Conservation (phyloP, 1,140 invertebrate genomes). For the Pseudomyrmex flavicornis region DNA sequence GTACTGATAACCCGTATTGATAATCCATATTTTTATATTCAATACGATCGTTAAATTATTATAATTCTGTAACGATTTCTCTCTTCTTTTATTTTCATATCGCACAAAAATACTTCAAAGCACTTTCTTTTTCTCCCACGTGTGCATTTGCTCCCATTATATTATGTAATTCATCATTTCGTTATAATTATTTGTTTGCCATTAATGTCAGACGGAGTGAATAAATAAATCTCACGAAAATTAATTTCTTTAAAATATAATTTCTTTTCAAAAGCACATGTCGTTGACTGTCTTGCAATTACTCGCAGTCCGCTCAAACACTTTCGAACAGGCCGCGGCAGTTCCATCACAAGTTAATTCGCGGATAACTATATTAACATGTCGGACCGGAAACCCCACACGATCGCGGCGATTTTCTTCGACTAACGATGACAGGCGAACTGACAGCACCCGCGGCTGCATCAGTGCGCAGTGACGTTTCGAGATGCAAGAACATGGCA, state of each 20-base stretch:
- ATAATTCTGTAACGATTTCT: background rate
- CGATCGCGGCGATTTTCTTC: slow-evolving; percentile 56
- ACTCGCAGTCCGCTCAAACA: background rate
- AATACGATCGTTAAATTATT: background rate
- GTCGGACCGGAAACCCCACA: slow-evolving; percentile 29
- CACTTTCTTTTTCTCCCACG: background rate
- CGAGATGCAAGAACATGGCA: slow-evolving; percentile 57
- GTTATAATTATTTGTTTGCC: no score
- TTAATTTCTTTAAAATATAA: no score
- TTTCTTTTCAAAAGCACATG: no score
- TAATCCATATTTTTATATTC: background rate
- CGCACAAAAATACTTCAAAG: background rate
- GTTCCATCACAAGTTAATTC: slow-evolving; percentile 16
- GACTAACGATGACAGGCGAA: slow-evolving; percentile 57
- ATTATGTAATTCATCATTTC: background rate
- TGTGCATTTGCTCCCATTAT: background rate
- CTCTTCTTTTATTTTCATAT: background rate
- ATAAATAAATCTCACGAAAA: no score
- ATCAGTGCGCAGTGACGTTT: slow-evolving; percentile 48
- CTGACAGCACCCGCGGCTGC: slow-evolving; percentile 56
- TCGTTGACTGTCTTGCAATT: background rate
- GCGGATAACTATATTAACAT: slow-evolving; percentile 43
- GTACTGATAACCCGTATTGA: slow-evolving; percentile 1
- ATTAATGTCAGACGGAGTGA: no score
- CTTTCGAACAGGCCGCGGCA: slow-evolving; percentile 14